These are phyloP conservation scores for Takifugu rubripes DNA, from an alignment of 2,797 vertebrate genomes.

Conservation along the genomic window DNA sequence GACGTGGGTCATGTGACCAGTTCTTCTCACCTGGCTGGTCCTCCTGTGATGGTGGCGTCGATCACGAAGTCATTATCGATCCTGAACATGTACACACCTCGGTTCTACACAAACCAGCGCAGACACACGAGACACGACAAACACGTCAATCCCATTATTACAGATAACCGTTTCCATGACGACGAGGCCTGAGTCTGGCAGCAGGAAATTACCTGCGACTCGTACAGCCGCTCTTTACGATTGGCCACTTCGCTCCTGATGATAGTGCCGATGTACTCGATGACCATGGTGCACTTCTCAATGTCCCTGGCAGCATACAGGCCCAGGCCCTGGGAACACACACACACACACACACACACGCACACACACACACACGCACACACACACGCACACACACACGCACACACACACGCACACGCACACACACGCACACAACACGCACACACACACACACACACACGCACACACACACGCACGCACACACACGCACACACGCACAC, in stretches of 20 bases:
- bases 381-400: too few relatives aligned
- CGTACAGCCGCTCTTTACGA: conserved; percentile 93
- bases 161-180: not conserved
- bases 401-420: too few relatives aligned
- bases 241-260: conserved; percentile 97
- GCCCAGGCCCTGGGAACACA: conserved; percentile 83
- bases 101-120: conserved; percentile 77
- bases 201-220: conserved; percentile 82
- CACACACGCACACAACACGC: too few relatives aligned
- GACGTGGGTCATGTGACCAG: not conserved
- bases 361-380: not conserved
- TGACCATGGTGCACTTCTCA: conserved; percentile 99
- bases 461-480: too few relatives aligned
- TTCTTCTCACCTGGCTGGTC: conserved; percentile 86
- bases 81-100: conserved; percentile 98
- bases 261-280: conserved; percentile 96
- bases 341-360: not conserved
- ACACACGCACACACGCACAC: too few relatives aligned
- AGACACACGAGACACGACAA: not conserved
- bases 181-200: not conserved
- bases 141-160: not conserved
- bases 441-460: too few relatives aligned
- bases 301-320: conserved; percentile 96
- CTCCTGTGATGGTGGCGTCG: conserved; percentile 92
- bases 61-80: conserved; percentile 95